Conservation (phyloP, 2,797 vertebrate species). For the Anas acuta region DNA sequence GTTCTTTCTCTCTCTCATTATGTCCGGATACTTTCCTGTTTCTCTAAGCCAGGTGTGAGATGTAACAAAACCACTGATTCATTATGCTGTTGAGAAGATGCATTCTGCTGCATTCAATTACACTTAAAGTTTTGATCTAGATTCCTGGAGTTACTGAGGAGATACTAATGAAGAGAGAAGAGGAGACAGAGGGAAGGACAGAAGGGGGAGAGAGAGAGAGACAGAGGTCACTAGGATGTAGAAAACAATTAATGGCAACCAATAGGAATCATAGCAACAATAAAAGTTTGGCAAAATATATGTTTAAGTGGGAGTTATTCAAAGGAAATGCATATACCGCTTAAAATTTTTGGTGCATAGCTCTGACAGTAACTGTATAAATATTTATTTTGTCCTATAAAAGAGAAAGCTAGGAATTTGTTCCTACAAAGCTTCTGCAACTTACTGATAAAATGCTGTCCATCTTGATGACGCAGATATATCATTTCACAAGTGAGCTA, state of each 20-base stretch:
- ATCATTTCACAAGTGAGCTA: not conserved
- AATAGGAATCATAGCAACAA: not conserved
- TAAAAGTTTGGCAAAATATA: not conserved
- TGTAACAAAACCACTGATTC: not conserved
- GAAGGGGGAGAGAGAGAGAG: not conserved
- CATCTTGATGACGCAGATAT: not conserved
- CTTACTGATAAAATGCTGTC: conserved; percentile 50
- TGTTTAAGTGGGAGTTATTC: not conserved
- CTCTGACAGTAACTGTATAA: not conserved
- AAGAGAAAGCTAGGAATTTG: not conserved
- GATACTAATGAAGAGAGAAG: not conserved
- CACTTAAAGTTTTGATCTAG: not conserved
- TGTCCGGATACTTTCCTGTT: not conserved
- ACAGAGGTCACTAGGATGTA: not conserved
- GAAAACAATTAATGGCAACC: not conserved
- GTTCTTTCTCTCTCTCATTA: not conserved
- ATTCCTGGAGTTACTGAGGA: not conserved
- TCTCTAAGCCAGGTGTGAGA: not conserved
- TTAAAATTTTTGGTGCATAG: not conserved
- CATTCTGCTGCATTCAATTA: not conserved
- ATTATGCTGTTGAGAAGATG: not conserved
- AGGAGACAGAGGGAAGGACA: not conserved
- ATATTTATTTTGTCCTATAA: not conserved
- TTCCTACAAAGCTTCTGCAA: not conserved
- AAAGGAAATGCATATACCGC: not conserved